Conservation (phyloP, 2,113 vertebrate species). For the Chaetops frenatus region DNA sequence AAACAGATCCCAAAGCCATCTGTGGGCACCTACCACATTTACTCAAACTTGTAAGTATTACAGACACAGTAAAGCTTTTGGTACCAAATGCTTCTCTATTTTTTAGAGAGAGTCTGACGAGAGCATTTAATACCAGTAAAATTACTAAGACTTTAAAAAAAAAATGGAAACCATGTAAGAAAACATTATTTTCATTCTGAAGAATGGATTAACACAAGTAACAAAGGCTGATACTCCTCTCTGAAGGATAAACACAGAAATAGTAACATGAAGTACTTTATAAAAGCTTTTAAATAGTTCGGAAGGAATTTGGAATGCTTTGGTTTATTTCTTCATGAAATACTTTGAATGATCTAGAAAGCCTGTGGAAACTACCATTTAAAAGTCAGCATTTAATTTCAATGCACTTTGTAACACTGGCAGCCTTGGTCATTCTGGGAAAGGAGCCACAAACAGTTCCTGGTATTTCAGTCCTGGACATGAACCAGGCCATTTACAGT, state of each 20-base stretch:
- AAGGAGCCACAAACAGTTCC: constrained; percentile 9
- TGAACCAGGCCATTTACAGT: not conserved
- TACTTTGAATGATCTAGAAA: not conserved
- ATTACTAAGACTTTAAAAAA: not conserved
- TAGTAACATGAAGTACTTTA: not conserved
- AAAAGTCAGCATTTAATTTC: not conserved
- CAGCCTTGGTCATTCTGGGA: not conserved
- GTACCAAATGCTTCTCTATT: not conserved
- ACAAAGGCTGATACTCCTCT: not conserved
- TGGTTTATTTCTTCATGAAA: not conserved
- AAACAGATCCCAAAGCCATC: not conserved
- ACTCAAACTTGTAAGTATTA: not conserved
- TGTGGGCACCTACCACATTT: not conserved
- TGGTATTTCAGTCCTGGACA: not conserved
- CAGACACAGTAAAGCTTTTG: not conserved
- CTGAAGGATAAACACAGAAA: not conserved
- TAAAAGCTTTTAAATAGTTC: not conserved
- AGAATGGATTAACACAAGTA: not conserved
- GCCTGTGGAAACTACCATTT: not conserved
- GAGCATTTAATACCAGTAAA: not conserved
- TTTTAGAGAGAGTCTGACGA: not conserved
- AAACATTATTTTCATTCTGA: not conserved
- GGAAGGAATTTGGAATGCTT: not conserved
- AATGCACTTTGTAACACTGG: not conserved
- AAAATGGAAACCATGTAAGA: not conserved